Evolutionary conservation across 2,113 vertebrate genomes (phyloP).

Genomic region (Peromyscus californicus): DNA sequence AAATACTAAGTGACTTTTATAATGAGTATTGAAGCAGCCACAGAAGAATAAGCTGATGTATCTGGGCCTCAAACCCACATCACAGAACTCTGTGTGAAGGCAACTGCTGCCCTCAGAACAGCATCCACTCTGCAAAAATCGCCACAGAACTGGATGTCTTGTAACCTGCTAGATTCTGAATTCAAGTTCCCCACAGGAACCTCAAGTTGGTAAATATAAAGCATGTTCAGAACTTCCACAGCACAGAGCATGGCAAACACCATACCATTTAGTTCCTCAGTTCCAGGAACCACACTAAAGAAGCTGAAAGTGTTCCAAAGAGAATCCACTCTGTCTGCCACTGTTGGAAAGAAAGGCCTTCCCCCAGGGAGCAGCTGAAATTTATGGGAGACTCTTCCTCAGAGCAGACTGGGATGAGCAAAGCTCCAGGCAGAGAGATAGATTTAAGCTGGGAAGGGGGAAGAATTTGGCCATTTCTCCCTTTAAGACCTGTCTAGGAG

Average conservation of each 20-base stretch:
- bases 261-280: not conserved
- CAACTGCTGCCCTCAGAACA: not conserved
- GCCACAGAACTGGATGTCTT: not conserved
- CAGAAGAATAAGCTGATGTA: not conserved
- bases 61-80: not conserved
- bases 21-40: not conserved
- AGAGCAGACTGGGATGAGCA: not conserved
- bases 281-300: not conserved
- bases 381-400: not conserved
- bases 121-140: not conserved
- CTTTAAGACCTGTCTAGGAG: not conserved
- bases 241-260: not conserved
- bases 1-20: not conserved
- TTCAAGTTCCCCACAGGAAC: not conserved
- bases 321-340: not conserved
- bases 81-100: not conserved
- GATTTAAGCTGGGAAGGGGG: no score
- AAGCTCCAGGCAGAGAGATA: not conserved
- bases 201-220: not conserved
- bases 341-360: not conserved
- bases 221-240: not conserved
- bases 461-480: not conserved
- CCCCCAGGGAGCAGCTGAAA: not conserved
- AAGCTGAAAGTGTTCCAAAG: not conserved
- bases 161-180: not conserved